Base-by-base conservation (phyloP, 2,797 vertebrate genomes). In the Hafferia zeledoni region DNA sequence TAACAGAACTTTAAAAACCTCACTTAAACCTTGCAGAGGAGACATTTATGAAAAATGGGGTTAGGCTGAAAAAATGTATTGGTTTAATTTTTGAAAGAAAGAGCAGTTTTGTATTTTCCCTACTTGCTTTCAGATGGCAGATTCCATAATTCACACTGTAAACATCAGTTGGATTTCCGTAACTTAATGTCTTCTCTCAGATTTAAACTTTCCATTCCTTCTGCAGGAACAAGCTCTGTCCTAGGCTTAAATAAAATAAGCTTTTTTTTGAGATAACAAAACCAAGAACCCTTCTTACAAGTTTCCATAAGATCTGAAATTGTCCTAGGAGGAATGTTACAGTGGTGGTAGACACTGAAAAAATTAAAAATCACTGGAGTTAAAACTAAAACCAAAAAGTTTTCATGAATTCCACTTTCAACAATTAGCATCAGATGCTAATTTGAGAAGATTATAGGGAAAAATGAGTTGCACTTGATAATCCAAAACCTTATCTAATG, bases 301-400 rank as follows among this genome's bases (percentile, higher is more conserved):
- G 69, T 76, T 93, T 88, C 88, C 28, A 6, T 37, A 60, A 55
- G 13, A 75, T 28, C 68, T 95, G 87, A 94, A 92, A 94, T 77
- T 82, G 20, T 37, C 87, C 83, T 67, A 91, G 79, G 72, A 94
- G 78, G 53, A 93, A 94, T 59, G 52, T 85, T 69, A 87, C 16
- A 43, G 76, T 88, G 70, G 46, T 76, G 85, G 93, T 22, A 90
- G 77, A 61, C 31, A 80, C 35, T 25, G 30, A 69, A 75, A 12
- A 96, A 63, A 71, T 89, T 75, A 56, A 79, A 82, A 84, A 44
- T 55, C 43, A 77, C 81, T 63, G 55, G 43, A 80, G 52, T 67
- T 91, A 59, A 96, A 96, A 94, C 39, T 35, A 64, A 93, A 95
- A 83, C 56, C 18, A 65, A 35, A 81, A 75, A 5, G 4, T 52